phyloP scores from a whole-genome alignment of 2,888 invertebrate species.

The Amphipyra tragopoginis region DNA sequence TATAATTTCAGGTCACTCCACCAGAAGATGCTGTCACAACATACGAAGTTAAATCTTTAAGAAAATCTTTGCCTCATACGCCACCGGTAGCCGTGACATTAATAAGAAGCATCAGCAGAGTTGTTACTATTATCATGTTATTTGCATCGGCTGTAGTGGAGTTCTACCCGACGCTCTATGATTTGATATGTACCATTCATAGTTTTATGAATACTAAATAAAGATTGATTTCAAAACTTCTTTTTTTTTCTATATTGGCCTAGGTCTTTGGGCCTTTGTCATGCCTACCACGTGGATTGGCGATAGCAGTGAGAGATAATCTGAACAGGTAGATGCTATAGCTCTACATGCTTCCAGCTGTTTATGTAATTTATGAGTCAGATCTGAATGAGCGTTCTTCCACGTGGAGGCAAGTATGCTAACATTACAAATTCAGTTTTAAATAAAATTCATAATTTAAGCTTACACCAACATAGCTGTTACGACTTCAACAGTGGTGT shows the following conservation, averaged over 20 bases:
- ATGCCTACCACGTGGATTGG: too few relatives aligned
- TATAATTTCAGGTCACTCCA: constrained; percentile 76
- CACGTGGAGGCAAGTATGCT: too few relatives aligned
- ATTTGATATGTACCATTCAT: constrained; percentile 58
- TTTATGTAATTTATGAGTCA: too few relatives aligned
- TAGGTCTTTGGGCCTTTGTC: too few relatives aligned
- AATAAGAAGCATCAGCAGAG: constrained; percentile 71
- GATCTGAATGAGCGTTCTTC: too few relatives aligned
- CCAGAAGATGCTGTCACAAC: constrained; percentile 64
- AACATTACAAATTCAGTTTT: too few relatives aligned
- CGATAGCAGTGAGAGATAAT: too few relatives aligned
- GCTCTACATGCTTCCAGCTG: too few relatives aligned
- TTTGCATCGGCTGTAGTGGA: constrained; percentile 71
- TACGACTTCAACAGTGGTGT: background rate
- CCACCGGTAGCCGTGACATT: constrained; percentile 67
- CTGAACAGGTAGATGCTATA: too few relatives aligned
- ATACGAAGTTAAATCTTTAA: constrained; percentile 69
- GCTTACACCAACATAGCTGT: background rate
- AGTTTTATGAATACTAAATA: constrained; percentile 61
- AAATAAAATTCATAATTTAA: background rate
- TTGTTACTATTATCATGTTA: constrained; percentile 69
- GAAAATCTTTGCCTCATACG: constrained; percentile 67
- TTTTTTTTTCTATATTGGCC: too few relatives aligned
- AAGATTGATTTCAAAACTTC: constrained; percentile 5
- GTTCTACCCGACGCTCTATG: constrained; percentile 73